Evolutionary conservation across 2,888 invertebrate species (phyloP).

Genomic region (Rhagium mordax): DNA sequence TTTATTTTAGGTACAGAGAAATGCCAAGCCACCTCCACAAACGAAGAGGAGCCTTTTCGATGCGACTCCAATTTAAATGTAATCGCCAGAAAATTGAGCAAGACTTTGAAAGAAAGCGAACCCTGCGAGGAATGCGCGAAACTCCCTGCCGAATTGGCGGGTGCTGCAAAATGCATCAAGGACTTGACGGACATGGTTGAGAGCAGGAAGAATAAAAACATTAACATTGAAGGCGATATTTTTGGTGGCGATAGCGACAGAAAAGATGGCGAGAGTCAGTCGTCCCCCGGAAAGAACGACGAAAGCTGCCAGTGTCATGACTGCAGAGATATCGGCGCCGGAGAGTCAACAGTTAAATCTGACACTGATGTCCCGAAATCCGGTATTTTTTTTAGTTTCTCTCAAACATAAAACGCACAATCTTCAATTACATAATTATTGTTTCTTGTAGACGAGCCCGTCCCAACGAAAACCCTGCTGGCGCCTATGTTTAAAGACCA

Average conservation of each 20-base stretch:
- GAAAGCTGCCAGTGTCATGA: not conserved
- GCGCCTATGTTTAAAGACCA: not conserved
- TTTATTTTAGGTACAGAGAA: not conserved
- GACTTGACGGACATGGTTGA: slow-evolving; percentile 63
- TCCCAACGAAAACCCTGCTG: not conserved
- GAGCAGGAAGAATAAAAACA: slow-evolving; percentile 45
- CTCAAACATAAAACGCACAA: no score
- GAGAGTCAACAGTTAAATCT: not conserved
- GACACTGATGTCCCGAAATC: not conserved
- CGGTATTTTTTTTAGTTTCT: no score
- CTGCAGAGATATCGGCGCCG: not conserved
- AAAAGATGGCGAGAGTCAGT: not conserved
- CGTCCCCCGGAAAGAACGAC: not conserved
- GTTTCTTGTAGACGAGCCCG: not conserved
- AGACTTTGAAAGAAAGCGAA: slow-evolving; percentile 58
- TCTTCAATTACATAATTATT: not conserved
- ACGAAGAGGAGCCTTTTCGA: slow-evolving; percentile 26
- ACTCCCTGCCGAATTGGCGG: slow-evolving; percentile 60
- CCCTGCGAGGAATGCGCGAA: slow-evolving; percentile 58
- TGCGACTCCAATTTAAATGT: slow-evolving; percentile 56
- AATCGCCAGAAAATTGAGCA: slow-evolving; percentile 63
- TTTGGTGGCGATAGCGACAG: not conserved
- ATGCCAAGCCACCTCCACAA: not conserved
- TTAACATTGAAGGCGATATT: not conserved
- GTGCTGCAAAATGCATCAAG: slow-evolving; percentile 62